phyloP scores from a whole-genome alignment of 2,113 vertebrate species.

The Psittacus erithacus region DNA sequence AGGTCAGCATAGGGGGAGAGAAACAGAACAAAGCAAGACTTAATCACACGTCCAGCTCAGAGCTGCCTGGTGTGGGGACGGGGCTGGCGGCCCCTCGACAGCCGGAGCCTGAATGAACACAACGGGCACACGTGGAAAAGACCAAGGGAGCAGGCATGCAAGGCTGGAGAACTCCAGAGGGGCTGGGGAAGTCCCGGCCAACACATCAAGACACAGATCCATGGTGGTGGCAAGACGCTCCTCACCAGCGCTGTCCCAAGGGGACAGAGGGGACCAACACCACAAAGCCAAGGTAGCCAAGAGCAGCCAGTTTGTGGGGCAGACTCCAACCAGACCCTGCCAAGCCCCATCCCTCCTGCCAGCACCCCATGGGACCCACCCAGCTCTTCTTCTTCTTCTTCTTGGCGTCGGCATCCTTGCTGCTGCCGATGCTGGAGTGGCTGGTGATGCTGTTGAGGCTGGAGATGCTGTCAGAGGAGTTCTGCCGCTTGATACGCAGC shows the following conservation, averaged over 20 bases:
- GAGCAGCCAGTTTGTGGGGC: not conserved
- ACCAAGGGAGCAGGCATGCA: not conserved
- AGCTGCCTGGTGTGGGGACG: not conserved
- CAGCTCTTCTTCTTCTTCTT: conserved; percentile 99
- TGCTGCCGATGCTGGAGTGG: conserved; percentile 90
- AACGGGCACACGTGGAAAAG: not conserved
- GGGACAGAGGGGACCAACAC: not conserved
- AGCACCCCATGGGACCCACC: conserved; percentile 70
- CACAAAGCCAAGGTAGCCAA: not conserved
- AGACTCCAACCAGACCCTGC: not conserved
- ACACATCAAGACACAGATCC: not conserved
- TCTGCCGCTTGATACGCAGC: conserved; percentile 89
- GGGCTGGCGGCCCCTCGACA: not conserved
- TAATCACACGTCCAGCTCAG: conserved; percentile 65
- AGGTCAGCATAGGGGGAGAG: conserved; percentile 85
- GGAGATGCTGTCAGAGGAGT: conserved; percentile 95
- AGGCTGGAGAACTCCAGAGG: not conserved
- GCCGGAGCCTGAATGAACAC: not conserved
- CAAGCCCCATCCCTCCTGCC: not conserved
- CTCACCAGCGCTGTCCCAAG: not conserved
- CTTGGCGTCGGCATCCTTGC: conserved; percentile 91
- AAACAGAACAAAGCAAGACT: conserved; percentile 82
- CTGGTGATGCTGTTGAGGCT: conserved; percentile 96
- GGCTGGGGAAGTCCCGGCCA: not conserved
- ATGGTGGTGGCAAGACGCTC: not conserved